These are phyloP conservation scores for Ariopsis seemanni DNA, from an alignment of 2,113 vertebrate species.

Conservation along the genomic window DNA sequence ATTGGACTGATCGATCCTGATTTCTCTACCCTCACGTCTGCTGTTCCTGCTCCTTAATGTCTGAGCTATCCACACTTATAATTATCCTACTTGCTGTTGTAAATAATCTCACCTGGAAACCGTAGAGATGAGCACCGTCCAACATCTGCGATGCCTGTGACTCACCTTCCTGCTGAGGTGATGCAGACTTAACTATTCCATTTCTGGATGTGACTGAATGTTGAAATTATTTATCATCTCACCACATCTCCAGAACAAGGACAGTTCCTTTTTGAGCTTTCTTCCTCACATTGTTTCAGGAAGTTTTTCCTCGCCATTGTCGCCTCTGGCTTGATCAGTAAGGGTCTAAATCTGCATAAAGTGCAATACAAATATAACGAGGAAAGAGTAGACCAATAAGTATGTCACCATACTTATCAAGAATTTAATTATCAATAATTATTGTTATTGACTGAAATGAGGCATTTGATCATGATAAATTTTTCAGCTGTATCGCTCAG, in stretches of 20 bases:
- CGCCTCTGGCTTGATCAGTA: not conserved
- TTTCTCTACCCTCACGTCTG: not conserved
- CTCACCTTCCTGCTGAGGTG: not conserved
- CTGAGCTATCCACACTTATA: not conserved
- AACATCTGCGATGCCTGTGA: not conserved
- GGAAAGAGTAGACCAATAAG: too few relatives aligned
- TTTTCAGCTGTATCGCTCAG: too few relatives aligned
- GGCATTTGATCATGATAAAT: too few relatives aligned
- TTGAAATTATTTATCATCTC: not conserved
- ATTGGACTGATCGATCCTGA: not conserved
- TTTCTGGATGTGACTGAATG: not conserved
- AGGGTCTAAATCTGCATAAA: not conserved
- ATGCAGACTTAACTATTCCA: not conserved
- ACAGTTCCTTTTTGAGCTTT: not conserved
- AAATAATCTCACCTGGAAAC: constrained; percentile 12
- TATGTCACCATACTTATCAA: too few relatives aligned
- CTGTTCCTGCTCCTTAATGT: not conserved
- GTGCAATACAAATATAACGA: not conserved
- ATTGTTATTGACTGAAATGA: too few relatives aligned
- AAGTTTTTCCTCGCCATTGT: not conserved
- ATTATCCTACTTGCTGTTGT: not conserved
- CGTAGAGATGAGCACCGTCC: not conserved
- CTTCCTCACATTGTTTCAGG: not conserved
- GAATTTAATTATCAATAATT: too few relatives aligned
- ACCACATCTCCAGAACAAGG: too few relatives aligned